These are phyloP conservation scores for Drosophila lowei DNA, from an alignment of 1,140 invertebrate species.

Conservation along the genomic window DNA sequence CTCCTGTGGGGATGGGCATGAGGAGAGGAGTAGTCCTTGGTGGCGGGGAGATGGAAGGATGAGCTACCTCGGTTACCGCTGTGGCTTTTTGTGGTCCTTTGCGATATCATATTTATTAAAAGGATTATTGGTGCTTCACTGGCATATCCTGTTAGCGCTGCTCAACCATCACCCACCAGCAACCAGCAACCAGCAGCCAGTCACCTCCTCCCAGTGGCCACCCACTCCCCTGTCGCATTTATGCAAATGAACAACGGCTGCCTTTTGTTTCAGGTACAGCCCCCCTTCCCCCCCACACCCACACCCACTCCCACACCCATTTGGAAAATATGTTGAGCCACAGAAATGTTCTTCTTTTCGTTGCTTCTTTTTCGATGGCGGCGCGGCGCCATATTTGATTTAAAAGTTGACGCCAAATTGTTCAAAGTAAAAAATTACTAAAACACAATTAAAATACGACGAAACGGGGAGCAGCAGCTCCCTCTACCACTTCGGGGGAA, in stretches of 20 bases:
- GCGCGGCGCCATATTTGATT: constrained; percentile 73
- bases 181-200: not conserved
- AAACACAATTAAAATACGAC: constrained; percentile 69
- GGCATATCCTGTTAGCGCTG: constrained; percentile 80
- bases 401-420: constrained; percentile 76
- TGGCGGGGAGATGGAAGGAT: constrained; percentile 21
- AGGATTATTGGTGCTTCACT: constrained; percentile 83
- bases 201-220: not conserved
- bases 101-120: constrained; percentile 83
- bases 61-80: constrained; percentile 53
- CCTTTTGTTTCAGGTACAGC: constrained; percentile 64
- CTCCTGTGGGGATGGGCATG: constrained; percentile 1
- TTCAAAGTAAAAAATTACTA: constrained; percentile 62
- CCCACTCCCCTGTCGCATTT: constrained; percentile 25
- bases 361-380: constrained; percentile 14
- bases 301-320: constrained; percentile 9
- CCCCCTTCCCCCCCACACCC: not conserved
- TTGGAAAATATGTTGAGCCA: constrained; percentile 62
- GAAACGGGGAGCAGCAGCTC: constrained; percentile 12
- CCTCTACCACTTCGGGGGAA: constrained; percentile 47
- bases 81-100: constrained; percentile 80
- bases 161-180: constrained; percentile 25
- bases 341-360: constrained; percentile 20
- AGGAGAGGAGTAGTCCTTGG: too few species aligned
- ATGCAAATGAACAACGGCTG: constrained; percentile 75